These are phyloP conservation scores for Stichodactyla mertensii DNA, from an alignment of 64 coral and sea anemone species.

Conservation along the genomic window DNA sequence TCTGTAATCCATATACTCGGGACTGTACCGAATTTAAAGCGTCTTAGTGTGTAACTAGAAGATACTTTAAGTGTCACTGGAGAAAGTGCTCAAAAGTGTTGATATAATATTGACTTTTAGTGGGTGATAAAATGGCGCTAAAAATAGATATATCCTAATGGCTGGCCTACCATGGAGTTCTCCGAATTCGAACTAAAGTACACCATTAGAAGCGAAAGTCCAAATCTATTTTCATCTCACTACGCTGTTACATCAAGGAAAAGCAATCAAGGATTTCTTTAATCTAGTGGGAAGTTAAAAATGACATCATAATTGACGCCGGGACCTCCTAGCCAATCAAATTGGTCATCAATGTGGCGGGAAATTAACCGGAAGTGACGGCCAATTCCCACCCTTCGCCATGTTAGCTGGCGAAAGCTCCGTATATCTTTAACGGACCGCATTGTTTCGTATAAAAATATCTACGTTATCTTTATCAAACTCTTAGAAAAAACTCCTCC, in stretches of 20 bases:
- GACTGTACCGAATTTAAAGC: conserved; percentile 5
- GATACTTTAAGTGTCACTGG: neutral
- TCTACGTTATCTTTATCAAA: neutral
- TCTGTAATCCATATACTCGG: neutral
- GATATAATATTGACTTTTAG: neutral
- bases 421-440: neutral
- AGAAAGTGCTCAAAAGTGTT: neutral
- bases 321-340: neutral
- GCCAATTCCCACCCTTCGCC: neutral
- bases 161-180: neutral
- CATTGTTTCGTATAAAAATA: neutral
- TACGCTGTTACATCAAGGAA: neutral
- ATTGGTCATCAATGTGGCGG: neutral
- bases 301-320: neutral
- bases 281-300: neutral
- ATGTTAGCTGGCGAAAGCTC: neutral
- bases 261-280: neutral
- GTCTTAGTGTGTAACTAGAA: neutral
- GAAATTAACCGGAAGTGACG: conserved; percentile 4
- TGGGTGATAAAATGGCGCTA: neutral
- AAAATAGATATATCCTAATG: neutral
- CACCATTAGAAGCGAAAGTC: neutral
- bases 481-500: neutral
- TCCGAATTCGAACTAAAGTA: neutral
- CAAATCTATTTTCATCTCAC: neutral